phyloP scores from a whole-genome alignment of 23 tunicate species.

The Corella eumyota region DNA sequence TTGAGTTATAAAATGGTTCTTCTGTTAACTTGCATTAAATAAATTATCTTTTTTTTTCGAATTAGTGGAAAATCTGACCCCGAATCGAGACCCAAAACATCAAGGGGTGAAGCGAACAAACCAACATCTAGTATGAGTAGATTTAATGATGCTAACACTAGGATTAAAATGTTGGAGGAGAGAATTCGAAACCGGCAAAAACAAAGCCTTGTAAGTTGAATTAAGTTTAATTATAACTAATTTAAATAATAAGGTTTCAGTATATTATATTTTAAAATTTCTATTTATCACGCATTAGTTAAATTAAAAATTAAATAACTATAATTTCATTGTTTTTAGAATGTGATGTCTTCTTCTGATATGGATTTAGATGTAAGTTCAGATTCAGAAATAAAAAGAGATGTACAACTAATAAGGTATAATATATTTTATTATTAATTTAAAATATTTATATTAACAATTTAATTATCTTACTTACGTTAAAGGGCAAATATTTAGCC shows the following conservation, averaged over 20 bases:
- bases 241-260: too few relatives aligned
- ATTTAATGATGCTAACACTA: slow-evolving; percentile 12
- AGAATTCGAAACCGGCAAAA: slow-evolving; percentile 10
- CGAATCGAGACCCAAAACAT: slow-evolving; percentile 20
- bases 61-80: neutral
- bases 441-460: neutral
- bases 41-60: too few relatives aligned
- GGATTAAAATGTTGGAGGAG: slow-evolving; percentile 21
- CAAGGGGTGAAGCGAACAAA: slow-evolving; percentile 6
- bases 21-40: too few relatives aligned
- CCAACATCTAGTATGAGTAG: neutral
- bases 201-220: neutral
- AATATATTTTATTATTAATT: neutral
- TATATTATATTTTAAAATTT: too few relatives aligned
- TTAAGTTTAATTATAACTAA: too few relatives aligned
- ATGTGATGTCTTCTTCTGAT: too few relatives aligned
- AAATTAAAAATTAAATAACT: too few relatives aligned
- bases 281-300: too few relatives aligned
- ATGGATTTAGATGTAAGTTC: slow-evolving; percentile 48
- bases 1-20: too few relatives aligned
- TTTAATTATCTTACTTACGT: neutral
- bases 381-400: slow-evolving; percentile 38
- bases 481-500: too few relatives aligned
- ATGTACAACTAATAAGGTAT: slow-evolving; percentile 13
- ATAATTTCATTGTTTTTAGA: too few relatives aligned